phyloP scores from a whole-genome alignment of 2,888 invertebrate genomes.

The Cistogaster globosa region DNA sequence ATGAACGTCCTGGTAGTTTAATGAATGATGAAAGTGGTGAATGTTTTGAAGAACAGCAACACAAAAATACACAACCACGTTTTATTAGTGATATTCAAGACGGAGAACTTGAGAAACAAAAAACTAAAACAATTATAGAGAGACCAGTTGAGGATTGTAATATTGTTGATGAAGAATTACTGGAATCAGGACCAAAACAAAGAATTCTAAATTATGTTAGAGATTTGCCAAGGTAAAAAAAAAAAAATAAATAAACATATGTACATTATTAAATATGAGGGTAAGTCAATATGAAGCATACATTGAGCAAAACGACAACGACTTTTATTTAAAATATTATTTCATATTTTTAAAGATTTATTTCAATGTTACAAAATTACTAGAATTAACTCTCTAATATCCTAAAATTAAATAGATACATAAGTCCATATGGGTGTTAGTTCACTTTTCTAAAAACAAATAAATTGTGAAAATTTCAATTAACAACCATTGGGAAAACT shows the following conservation, averaged over 20 bases:
- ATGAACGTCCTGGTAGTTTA: constrained; percentile 50
- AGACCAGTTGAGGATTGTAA: constrained; percentile 11
- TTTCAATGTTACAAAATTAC: no score
- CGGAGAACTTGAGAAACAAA: constrained; percentile 12
- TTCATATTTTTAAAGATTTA: no score
- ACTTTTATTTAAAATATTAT: no score
- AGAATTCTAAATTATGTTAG: neutral
- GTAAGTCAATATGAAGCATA: neutral
- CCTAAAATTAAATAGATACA: no score
- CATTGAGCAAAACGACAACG: no score
- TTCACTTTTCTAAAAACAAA: no score
- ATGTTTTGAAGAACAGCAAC: constrained; percentile 14
- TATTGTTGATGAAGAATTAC: constrained; percentile 20
- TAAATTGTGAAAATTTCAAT: no score
- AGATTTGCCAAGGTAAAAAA: constrained; percentile 43
- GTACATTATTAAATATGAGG: neutral
- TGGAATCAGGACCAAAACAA: constrained; percentile 23
- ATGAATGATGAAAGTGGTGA: constrained; percentile 35
- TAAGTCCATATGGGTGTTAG: no score
- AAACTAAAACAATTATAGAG: constrained; percentile 3
- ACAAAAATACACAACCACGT: constrained; percentile 8
- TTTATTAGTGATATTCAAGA: constrained; percentile 40
- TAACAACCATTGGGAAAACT: no score
- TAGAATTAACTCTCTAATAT: no score
- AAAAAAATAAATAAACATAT: neutral